Percentiles rank a stretch among this genome's conserved stretches.
These are phyloP conservation scores for Esox lucius DNA, from an alignment of 2,797 vertebrate genomes.

Conservation along the genomic window DNA sequence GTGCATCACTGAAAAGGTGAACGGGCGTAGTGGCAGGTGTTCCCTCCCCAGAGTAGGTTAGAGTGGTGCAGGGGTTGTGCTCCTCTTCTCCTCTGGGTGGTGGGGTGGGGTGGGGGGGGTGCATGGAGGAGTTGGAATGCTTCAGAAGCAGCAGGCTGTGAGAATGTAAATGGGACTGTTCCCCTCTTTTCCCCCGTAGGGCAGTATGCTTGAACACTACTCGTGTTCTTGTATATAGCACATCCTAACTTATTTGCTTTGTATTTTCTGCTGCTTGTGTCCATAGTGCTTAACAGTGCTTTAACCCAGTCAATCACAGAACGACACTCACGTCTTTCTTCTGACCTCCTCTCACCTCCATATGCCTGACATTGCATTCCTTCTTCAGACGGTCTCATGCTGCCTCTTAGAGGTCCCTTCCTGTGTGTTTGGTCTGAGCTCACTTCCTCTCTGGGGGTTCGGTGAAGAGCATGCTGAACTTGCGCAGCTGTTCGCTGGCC, in stretches of 20 bases:
- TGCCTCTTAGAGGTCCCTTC: conserved; percentile 28
- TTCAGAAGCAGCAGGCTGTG: background rate
- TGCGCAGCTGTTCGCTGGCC: conserved; percentile 86
- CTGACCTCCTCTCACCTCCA: background rate
- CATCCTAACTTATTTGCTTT: background rate
- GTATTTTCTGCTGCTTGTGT: background rate
- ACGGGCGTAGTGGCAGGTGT: background rate
- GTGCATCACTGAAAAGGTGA: background rate
- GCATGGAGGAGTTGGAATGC: conserved; percentile 1
- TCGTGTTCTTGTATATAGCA: background rate
- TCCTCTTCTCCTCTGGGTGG: background rate
- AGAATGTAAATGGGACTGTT: background rate
- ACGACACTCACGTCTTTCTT: background rate
- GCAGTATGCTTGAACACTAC: background rate
- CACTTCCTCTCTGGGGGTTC: conserved; percentile 67
- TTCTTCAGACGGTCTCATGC: conserved; percentile 38
- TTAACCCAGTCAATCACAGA: background rate
- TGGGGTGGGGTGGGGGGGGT: background rate
- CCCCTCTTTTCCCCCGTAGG: background rate
- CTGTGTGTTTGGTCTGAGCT: conserved; percentile 12
- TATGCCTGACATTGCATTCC: conserved; percentile 20
- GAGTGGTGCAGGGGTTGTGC: background rate
- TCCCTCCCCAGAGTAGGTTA: background rate
- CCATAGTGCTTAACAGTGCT: background rate
- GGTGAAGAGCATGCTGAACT: conserved; percentile 83